Base-by-base conservation (phyloP, 2,113 vertebrate genomes). In the Aspidoscelis tigris region DNA sequence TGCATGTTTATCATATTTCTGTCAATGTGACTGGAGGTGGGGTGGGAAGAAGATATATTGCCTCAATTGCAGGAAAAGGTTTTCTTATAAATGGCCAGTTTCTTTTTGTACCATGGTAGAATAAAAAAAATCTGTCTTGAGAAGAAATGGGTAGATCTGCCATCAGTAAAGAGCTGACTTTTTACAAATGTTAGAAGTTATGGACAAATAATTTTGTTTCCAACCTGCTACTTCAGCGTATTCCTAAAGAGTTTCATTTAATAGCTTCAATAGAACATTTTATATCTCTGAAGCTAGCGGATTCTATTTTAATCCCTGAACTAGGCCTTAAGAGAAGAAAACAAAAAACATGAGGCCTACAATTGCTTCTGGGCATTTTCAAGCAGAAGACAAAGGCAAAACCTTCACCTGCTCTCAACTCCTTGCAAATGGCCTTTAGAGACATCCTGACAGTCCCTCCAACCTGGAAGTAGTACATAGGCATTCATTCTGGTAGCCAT, bases 1-100 rank as follows among this genome's bases (percentile, higher is more conserved):
- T 88, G 89, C 89, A 85, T 88, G 75, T 91, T 94, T 94, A 93
- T 92, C 91, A 85, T 94, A 89, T 92, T 94, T 84, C 90, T 92
- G 89, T 89, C 89, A 91, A 92, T 90, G 83, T 80, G 88, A 86
- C 82, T 87, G 73, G 22, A 43, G 75, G 3, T 3, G 64, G 82
- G 78, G 65, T 1, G 43, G 2, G 44, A 11, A 75, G 68, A 88
- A 86, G 82, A 84, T 65, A 69, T 73, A 82, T 47, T 82, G 80
- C 81, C 73, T 86, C 77, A 81, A 69, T 81, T 44, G 0, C 20
- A 71, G 89, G 21, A 70, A 79, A 84, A 92, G 88, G 83, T 89
- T 90, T 90, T 89, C 39, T 79, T 79, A 83, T 80, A 20, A 5
- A 73, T 74, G 85, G 82, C 83, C 73, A 80, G 58, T 78, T 79